phyloP scores from a whole-genome alignment of 2,888 invertebrate species.

The Apamea monoglypha region DNA sequence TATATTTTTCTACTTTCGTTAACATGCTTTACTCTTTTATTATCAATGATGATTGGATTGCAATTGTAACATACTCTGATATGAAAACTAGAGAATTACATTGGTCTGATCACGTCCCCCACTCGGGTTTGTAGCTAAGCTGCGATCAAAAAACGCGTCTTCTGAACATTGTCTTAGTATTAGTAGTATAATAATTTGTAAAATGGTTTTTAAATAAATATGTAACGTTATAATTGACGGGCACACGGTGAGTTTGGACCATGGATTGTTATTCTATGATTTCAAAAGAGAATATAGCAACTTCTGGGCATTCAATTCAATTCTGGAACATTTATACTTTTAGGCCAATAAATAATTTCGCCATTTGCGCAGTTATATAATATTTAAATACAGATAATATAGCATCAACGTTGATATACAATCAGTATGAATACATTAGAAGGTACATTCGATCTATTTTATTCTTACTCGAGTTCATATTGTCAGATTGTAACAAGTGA shows the following conservation, averaged over 20 bases:
- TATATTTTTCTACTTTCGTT: conserved; percentile 60
- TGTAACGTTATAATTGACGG: conserved; percentile 68
- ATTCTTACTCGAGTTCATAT: conserved; percentile 75
- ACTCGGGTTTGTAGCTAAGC: conserved; percentile 39
- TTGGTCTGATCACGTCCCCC: conserved; percentile 39
- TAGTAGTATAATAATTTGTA: conserved; percentile 47
- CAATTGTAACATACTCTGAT: conserved; percentile 31
- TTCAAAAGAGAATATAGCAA: conserved; percentile 54
- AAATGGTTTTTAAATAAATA: conserved; percentile 57
- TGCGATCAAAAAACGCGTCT: conserved; percentile 44
- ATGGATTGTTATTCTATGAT: conserved; percentile 66
- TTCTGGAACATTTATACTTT: conserved; percentile 59
- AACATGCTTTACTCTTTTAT: conserved; percentile 38
- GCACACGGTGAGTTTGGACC: conserved; percentile 70
- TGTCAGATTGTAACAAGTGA: conserved; percentile 84
- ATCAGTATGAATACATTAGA: conserved; percentile 67
- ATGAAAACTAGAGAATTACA: conserved; percentile 49
- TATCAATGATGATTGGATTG: conserved; percentile 36
- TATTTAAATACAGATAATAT: conserved; percentile 63
- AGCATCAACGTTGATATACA: conserved; percentile 72
- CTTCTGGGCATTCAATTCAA: conserved; percentile 19
- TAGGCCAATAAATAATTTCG: conserved; percentile 72
- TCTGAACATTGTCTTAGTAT: conserved; percentile 55
- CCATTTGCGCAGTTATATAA: conserved; percentile 57
- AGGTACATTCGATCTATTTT: conserved; percentile 62